phyloP scores from a whole-genome alignment of 1,140 invertebrate species.

The Anoplolepis gracilipes region DNA sequence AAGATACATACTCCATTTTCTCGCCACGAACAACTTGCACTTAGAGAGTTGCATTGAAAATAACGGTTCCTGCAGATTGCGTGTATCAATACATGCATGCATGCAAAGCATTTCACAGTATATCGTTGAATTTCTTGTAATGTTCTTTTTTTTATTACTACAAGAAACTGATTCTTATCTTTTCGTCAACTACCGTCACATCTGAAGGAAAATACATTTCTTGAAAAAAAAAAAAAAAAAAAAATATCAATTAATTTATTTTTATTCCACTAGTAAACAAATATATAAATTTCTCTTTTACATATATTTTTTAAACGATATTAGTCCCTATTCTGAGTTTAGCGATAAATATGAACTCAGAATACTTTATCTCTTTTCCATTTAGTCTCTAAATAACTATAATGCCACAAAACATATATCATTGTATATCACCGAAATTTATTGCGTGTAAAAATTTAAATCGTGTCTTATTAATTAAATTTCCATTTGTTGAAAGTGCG shows the following conservation, averaged over 20 bases:
- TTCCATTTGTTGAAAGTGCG: too few species aligned
- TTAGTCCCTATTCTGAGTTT: too few species aligned
- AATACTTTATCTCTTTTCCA: too few species aligned
- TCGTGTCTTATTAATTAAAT: neutral
- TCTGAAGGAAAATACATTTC: neutral
- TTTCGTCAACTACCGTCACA: neutral
- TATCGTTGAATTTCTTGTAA: neutral
- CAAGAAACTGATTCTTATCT: neutral
- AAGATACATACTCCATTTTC: constrained; percentile 62
- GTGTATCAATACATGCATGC: constrained; percentile 19
- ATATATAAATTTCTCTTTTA: neutral
- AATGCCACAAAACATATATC: too few species aligned
- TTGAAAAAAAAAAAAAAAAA: neutral
- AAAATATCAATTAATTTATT: neutral
- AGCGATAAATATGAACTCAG: too few species aligned
- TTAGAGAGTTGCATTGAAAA: constrained; percentile 44
- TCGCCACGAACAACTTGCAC: constrained; percentile 55
- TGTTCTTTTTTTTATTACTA: neutral
- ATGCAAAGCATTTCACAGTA: neutral
- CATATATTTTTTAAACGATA: neutral
- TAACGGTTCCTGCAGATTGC: constrained; percentile 27
- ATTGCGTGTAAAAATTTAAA: too few species aligned
- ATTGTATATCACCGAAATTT: too few species aligned
- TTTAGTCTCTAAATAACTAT: too few species aligned
- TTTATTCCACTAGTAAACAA: neutral